Evolutionary conservation across 2,888 invertebrate species (phyloP), one percentile per base, ranked within the genome.

Genomic region (Apamea monoglypha): DNA sequence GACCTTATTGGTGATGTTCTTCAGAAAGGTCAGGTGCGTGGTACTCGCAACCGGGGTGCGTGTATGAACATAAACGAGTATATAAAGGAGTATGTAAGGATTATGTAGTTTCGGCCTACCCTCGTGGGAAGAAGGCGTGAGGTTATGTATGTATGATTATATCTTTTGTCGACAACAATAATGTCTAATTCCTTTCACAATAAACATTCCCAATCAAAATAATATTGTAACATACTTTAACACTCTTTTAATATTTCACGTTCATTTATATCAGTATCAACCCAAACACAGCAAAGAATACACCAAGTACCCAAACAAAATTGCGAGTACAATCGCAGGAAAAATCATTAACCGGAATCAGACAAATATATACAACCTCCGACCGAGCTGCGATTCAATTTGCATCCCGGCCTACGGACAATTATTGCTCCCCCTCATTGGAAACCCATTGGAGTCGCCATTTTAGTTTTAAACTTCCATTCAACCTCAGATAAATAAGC

Each of bases 371-470:
- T 86, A 85, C 87, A 89, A 88, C 85, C 87, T 84, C 80, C 81
- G 61, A 82, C 74, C 76, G 71, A 83, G 84, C 84, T 86, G 81
- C 87, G 86, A 86, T 88, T 87, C 89, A 88, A 91, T 90, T 91
- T 84, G 85, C 87, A 90, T 90, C 81, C 85, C 88, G 86, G 89
- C 92, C 90, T 91, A 91, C 90, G 88, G 88, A 87, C 88, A 85
- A 91, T 91, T 90, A 93, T 93, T 91, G 91, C 91, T 92, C 91
- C 90, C 77, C 68, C 83, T 86, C 91, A 92, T 91, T 91, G 92
- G 90, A 90, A 94, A 93, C 91, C 92, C 91, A 92, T 93, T 92
- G 90, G 85, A 85, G 88, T 87, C 86, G 85, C 87, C 86, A 89
- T 88, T 89, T 89, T 89, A 88, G 91, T 90, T 89, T 89, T 83